A percentile compares a stretch with the other conserved stretches of the same genome.
Conservation (phyloP, 2,113 vertebrate genomes). For the Lota lota region DNA sequence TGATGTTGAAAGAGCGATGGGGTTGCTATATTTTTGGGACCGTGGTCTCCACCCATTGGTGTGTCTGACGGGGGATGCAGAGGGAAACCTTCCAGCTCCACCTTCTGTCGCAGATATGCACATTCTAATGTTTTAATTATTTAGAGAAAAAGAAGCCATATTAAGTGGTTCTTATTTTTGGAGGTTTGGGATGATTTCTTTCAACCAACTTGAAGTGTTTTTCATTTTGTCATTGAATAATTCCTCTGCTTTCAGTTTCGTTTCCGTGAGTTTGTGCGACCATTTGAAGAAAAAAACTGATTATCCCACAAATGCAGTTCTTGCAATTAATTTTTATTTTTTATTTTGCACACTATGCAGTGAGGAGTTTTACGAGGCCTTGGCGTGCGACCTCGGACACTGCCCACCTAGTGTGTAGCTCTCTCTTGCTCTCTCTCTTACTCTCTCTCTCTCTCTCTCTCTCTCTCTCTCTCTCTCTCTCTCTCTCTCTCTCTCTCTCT, state of each 20-base stretch:
- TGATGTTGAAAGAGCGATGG: no score
- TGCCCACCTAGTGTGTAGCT: conserved; percentile 71
- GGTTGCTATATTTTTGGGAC: not conserved
- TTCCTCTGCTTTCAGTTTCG: not conserved
- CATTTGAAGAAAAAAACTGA: conserved; percentile 53
- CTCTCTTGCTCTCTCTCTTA: conserved; percentile 47
- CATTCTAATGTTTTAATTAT: conserved; percentile 25
- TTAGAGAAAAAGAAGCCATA: conserved; percentile 42
- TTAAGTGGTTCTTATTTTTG: conserved; percentile 53
- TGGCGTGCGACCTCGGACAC: conserved; percentile 41
- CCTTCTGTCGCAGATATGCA: conserved; percentile 55
- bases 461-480: not conserved
- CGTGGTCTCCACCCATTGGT: conserved; percentile 2
- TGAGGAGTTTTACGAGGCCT: conserved; percentile 41
- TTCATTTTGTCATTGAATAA: not conserved
- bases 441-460: conserved; percentile 56
- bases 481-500: not conserved
- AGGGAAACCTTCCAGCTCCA: conserved; percentile 27
- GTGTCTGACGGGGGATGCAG: conserved; percentile 13
- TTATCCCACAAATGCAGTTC: not conserved
- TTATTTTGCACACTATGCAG: conserved; percentile 53
- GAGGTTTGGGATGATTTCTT: conserved; percentile 51
- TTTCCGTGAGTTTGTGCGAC: conserved; percentile 8
- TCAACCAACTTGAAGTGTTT: conserved; percentile 39
- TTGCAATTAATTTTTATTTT: not conserved